Base-by-base conservation (phyloP, 1,140 invertebrate species). In the Polypedilum vanderplanki region DNA sequence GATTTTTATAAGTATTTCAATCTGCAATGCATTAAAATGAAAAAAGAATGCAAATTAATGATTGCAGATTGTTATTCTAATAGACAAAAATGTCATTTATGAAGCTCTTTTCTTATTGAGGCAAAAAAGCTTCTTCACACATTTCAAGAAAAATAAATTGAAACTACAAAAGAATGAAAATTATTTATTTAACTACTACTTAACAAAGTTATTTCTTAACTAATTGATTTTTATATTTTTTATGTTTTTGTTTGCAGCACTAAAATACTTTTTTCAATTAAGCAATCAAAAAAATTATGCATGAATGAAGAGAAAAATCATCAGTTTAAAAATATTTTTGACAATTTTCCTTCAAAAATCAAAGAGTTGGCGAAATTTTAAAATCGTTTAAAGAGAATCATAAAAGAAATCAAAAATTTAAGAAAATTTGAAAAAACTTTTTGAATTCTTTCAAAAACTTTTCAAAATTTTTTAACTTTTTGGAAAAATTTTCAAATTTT, bases 111-210 rank as follows among this genome's bases (percentile, higher is more conserved):
- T 33, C 24, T 33, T 33, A 33, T 33, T 33, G 24, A 33, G 24
- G 24, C 24, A 33, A 33, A 33, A 33, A 33, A 33, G 24, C 24
- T 33, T 33, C 24, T 33, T 33, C 24, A 33, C 24, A 33, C 24
- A 33, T 5, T 33, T 57, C 10, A n/a, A 9, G 46, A 57, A 57
- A 46, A 57, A 57, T 57, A 57, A 33, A 57, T 57, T 57, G 46
- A 57, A 57, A 57, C 46, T 57, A 57, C 46, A 57, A 57, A 57
- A 57, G 46, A 57, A 57, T n/a, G 46, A n/a, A 57, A 57, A 57
- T n/a, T 57, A 57, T 57, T 57, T 57, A 57, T 57, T 57, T 57
- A 57, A 57, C 46, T 57, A 57, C 46, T 57, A 57, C 46, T 57
- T 12, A 57, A 57, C 46, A 57, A 57, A 15, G 46, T 57, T 57